A percentile compares a stretch with the other conserved stretches of the same genome.
Evolutionary conservation across 2,888 invertebrate species (phyloP).

Genomic region (Trachelus iudaicus): DNA sequence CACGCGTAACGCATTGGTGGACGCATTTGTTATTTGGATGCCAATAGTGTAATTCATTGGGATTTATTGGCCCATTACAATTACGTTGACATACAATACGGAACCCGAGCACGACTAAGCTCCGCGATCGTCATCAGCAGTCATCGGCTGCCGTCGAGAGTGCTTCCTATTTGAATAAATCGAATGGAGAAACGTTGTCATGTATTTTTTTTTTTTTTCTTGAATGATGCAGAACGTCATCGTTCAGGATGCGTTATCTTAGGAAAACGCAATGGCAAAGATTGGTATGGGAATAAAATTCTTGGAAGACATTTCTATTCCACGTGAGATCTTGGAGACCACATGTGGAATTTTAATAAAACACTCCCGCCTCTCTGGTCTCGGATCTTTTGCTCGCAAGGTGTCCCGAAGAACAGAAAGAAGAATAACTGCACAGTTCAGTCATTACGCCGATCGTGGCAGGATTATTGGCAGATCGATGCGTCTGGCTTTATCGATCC

Average conservation of each 20-base stretch:
- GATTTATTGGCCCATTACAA: neutral
- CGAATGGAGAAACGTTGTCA: neutral
- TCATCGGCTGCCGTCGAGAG: neutral
- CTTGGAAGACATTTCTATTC: constrained; percentile 1
- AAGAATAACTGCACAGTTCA: neutral
- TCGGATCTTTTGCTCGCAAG: neutral
- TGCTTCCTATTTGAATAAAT: neutral
- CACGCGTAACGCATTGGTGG: neutral
- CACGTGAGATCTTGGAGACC: neutral
- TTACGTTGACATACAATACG: neutral
- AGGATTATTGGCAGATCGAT: neutral
- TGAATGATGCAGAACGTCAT: neutral
- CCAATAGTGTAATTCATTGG: neutral
- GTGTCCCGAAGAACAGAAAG: neutral
- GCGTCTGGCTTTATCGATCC: neutral
- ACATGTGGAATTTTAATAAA: constrained; percentile 2
- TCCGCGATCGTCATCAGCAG: neutral
- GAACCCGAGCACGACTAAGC: neutral
- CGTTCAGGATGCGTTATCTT: neutral
- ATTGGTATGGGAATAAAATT: neutral
- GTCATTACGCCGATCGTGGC: neutral
- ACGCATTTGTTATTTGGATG: neutral
- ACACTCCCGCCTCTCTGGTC: neutral
- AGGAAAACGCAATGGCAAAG: neutral
- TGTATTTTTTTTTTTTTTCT: neutral